Percentiles rank a stretch among this genome's conserved stretches.
Evolutionary conservation across 1,140 invertebrate genomes (phyloP).

Genomic region (Akabosia matsudoensis): DNA sequence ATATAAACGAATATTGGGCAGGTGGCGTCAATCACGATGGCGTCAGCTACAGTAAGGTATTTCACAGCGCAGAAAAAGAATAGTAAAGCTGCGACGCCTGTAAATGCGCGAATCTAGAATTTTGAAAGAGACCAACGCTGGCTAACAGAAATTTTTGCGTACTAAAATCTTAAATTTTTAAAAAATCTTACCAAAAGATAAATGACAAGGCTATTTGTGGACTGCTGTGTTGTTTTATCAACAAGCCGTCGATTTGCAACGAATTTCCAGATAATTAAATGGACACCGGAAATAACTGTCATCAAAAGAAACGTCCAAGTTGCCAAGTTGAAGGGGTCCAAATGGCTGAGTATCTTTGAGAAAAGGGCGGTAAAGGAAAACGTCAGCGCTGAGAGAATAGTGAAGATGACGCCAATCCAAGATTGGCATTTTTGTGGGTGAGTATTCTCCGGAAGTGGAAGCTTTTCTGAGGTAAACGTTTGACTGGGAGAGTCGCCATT

Average conservation of each 20-base stretch:
- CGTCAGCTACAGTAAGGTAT: slow-evolving; percentile 35
- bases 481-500: too few relatives aligned
- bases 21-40: slow-evolving; percentile 34
- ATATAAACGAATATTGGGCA: slow-evolving; percentile 40
- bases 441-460: too few relatives aligned
- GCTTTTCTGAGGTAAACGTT: too few relatives aligned
- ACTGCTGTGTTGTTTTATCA: too few relatives aligned
- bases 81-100: neutral
- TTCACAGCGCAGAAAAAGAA: slow-evolving; percentile 29
- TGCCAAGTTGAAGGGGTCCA: slow-evolving; percentile 33
- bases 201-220: neutral
- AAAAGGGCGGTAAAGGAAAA: slow-evolving; percentile 31
- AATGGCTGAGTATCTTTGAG: slow-evolving; percentile 17
- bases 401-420: slow-evolving; percentile 16
- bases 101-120: slow-evolving; percentile 16
- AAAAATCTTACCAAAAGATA: neutral
- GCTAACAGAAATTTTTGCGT: neutral
- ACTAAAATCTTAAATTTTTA: neutral
- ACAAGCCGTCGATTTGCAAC: too few relatives aligned
- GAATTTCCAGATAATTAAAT: too few relatives aligned
- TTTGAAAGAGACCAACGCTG: neutral
- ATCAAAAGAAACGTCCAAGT: slow-evolving; percentile 23
- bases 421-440: neutral
- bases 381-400: slow-evolving; percentile 22
- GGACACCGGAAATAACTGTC: neutral